Evolutionary conservation across 2,888 invertebrate species (phyloP).

Genomic region (Taenaris catops): DNA sequence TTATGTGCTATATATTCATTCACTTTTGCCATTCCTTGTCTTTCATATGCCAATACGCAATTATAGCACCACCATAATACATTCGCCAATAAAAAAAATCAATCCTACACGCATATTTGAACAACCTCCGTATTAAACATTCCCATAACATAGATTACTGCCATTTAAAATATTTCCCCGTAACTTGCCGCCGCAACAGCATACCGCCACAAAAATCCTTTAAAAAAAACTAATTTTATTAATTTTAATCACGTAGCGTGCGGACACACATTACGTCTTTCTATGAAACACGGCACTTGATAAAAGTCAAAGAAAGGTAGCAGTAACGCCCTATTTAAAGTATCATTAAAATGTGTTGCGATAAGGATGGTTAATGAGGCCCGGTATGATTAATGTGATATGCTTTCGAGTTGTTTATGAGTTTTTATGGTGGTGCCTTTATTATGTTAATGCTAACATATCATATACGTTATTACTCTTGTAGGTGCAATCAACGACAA

Average conservation of each 20-base stretch:
- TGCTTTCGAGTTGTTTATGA: constrained; percentile 43
- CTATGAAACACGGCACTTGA: constrained; percentile 61
- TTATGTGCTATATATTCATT: no score
- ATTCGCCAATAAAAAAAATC: no score
- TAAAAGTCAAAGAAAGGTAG: constrained; percentile 49
- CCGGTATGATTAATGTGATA: constrained; percentile 47
- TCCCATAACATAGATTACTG: no score
- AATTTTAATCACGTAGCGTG: constrained; percentile 77
- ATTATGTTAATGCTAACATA: constrained; percentile 4
- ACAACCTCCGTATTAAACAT: not conserved
- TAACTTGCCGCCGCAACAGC: constrained; percentile 18
- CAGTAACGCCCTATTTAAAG: constrained; percentile 56
- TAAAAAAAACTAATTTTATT: constrained; percentile 59
- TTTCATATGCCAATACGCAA: no score
- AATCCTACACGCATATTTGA: not conserved
- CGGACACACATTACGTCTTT: constrained; percentile 61
- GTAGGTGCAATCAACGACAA: not conserved
- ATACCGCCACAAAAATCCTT: constrained; percentile 17
- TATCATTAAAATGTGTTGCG: constrained; percentile 67
- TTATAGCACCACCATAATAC: no score
- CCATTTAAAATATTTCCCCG: constrained; percentile 8
- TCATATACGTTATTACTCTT: not conserved
- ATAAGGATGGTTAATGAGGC: constrained; percentile 71
- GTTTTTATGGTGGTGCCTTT: constrained; percentile 30
- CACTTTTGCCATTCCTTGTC: no score